Percentiles rank a stretch among this genome's conserved stretches.
phyloP scores from a whole-genome alignment of 2,113 vertebrate species.

The Ploceus nigricollis region DNA sequence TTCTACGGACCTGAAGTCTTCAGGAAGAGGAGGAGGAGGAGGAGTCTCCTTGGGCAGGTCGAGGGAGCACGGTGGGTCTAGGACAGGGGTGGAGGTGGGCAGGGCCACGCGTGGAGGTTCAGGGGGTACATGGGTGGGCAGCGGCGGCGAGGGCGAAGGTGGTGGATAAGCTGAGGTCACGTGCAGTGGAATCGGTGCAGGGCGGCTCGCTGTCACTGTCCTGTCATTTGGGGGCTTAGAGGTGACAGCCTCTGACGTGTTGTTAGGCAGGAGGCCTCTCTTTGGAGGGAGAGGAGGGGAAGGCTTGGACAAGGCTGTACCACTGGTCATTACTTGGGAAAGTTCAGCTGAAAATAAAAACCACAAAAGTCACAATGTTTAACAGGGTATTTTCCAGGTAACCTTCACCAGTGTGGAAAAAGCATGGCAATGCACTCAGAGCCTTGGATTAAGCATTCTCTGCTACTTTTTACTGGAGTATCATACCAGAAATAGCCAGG shows the following conservation, averaged over 20 bases:
- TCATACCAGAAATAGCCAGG: neutral
- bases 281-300: conserved; percentile 94
- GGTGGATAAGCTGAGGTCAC: conserved; percentile 6
- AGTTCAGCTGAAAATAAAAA: conserved; percentile 82
- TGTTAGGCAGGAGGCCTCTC: conserved; percentile 81
- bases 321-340: conserved; percentile 76
- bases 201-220: conserved; percentile 8
- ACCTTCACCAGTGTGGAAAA: neutral
- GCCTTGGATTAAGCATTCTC: neutral
- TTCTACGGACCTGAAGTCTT: conserved; percentile 50
- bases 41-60: conserved; percentile 39
- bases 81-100: conserved; percentile 15
- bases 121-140: conserved; percentile 70
- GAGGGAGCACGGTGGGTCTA: neutral
- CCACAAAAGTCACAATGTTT: neutral
- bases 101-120: conserved; percentile 59
- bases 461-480: neutral
- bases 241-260: conserved; percentile 36
- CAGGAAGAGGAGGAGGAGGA: neutral
- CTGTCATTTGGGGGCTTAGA: conserved; percentile 59
- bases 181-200: neutral
- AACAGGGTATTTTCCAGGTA: neutral
- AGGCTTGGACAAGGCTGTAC: conserved; percentile 78
- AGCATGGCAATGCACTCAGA: accelerated
- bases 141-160: conserved; percentile 28